These are phyloP conservation scores for Diuraphis noxia DNA, from an alignment of 1,140 invertebrate species.

Conservation along the genomic window DNA sequence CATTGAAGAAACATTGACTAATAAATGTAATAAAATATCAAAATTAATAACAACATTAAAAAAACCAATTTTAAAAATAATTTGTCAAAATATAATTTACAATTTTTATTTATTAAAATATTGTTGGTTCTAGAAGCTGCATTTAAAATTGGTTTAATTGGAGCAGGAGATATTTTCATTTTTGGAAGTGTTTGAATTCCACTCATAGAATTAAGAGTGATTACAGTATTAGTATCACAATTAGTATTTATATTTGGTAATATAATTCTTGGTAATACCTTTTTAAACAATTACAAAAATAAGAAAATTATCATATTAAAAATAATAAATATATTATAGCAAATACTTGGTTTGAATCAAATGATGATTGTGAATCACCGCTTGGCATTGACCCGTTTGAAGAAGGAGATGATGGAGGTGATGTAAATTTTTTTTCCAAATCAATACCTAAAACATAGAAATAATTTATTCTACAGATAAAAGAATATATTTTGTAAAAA, in stretches of 20 bases:
- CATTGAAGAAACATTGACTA: conserved; percentile 51
- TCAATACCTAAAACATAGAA: conserved; percentile 31
- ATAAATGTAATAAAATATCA: background rate
- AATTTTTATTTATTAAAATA: conserved; percentile 22
- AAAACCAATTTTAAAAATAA: background rate
- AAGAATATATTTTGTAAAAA: background rate
- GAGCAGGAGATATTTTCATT: background rate
- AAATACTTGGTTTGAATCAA: conserved; percentile 34
- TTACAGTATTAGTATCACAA: background rate
- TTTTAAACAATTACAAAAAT: background rate
- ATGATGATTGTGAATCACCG: conserved; percentile 40
- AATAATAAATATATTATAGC: background rate
- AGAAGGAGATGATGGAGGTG: conserved; percentile 47
- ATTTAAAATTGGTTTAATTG: conserved; percentile 3
- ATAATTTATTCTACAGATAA: background rate
- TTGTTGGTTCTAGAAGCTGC: background rate
- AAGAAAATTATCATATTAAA: background rate
- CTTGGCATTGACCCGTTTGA: conserved; percentile 33
- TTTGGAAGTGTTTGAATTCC: background rate
- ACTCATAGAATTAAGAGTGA: background rate
- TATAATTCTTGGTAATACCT: background rate
- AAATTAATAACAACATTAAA: background rate
- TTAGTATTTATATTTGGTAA: background rate
- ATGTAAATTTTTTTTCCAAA: conserved; percentile 5
- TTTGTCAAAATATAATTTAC: background rate